Evolutionary conservation across 2,113 vertebrate species (phyloP).

Genomic region (Cardinalis cardinalis): DNA sequence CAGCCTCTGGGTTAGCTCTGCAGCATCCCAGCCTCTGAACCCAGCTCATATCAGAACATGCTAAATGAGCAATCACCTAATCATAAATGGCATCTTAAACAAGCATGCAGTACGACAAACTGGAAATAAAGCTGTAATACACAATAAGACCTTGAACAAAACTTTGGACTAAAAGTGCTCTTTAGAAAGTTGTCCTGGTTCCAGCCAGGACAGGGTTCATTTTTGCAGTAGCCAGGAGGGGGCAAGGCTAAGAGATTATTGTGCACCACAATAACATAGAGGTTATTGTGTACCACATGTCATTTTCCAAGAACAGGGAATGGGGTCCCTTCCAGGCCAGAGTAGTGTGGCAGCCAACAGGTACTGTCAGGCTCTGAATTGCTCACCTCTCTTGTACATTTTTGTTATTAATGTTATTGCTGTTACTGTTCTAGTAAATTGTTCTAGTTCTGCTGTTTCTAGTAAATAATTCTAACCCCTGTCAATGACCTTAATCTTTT

Average conservation of each 20-base stretch:
- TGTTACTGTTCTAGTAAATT: background rate
- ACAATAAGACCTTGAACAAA: background rate
- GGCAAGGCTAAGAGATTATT: background rate
- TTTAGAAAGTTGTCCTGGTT: background rate
- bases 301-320: background rate
- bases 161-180: background rate
- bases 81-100: background rate
- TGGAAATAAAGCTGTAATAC: background rate
- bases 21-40: background rate
- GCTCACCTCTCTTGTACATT: background rate
- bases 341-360: fast-evolving
- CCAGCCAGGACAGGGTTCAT: background rate
- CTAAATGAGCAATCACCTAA: background rate
- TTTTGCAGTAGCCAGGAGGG: background rate
- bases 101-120: background rate
- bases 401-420: background rate
- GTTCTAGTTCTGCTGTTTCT: background rate
- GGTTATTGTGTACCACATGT: background rate
- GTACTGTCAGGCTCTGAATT: background rate
- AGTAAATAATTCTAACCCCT: background rate
- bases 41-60: background rate
- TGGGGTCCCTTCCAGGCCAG: background rate
- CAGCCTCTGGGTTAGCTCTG: too few species aligned
- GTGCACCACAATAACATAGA: background rate
- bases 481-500: background rate